Conservation (phyloP, 2,797 vertebrate genomes). For the Acanthurus lineatus region DNA sequence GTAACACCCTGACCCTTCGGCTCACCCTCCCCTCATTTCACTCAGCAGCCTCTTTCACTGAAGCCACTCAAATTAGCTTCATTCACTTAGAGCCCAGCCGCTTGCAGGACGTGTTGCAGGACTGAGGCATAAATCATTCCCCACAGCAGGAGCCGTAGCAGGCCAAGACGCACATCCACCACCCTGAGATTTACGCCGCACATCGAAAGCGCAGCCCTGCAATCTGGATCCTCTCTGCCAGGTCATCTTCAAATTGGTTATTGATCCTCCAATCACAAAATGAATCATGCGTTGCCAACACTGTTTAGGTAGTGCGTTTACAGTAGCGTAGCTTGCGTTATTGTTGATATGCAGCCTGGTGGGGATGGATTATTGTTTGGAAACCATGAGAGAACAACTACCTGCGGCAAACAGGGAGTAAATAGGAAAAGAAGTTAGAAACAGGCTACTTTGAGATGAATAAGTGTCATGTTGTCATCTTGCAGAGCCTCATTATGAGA, state of each 20-base stretch:
- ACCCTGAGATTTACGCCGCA: conserved; percentile 76
- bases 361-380: conserved; percentile 71
- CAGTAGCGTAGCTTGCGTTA: conserved; percentile 60
- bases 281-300: conserved; percentile 77
- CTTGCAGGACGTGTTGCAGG: conserved; percentile 50
- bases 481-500: conserved; percentile 75
- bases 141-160: conserved; percentile 67
- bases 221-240: conserved; percentile 76
- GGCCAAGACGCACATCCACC: conserved; percentile 64
- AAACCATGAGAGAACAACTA: conserved; percentile 60
- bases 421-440: conserved; percentile 66
- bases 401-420: conserved; percentile 44
- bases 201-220: conserved; percentile 56
- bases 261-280: conserved; percentile 85
- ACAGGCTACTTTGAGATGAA: conserved; percentile 60
- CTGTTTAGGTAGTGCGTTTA: conserved; percentile 75
- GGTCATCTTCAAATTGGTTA: conserved; percentile 87
- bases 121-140: conserved; percentile 78
- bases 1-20: conserved; percentile 84
- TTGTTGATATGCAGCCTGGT: conserved; percentile 58
- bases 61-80: conserved; percentile 76
- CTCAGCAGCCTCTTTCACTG: conserved; percentile 33
- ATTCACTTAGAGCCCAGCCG: conserved; percentile 53
- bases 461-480: conserved; percentile 66
- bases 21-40: conserved; percentile 82